Evolutionary conservation across 2,888 invertebrate genomes (phyloP).

Genomic region (Heliconius aoede): DNA sequence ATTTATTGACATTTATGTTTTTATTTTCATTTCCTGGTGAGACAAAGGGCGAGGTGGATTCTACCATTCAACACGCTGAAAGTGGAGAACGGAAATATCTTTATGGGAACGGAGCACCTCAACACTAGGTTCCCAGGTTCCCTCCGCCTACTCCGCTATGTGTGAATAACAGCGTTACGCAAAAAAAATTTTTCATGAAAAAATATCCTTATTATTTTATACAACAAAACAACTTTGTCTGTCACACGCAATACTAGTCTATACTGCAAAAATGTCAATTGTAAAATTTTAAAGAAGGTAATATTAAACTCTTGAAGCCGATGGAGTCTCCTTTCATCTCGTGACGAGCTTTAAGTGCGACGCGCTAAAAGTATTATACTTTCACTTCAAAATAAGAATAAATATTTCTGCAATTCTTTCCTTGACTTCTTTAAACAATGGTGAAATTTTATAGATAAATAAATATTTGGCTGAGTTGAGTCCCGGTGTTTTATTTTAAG

Average conservation of each 20-base stretch:
- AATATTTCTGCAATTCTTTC: constrained; percentile 1
- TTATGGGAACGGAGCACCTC: too few relatives aligned
- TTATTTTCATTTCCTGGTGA: too few relatives aligned
- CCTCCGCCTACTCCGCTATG: too few relatives aligned
- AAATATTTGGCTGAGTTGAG: not conserved
- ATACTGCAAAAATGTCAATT: not conserved
- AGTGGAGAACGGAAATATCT: too few relatives aligned
- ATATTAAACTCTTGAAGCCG: constrained; percentile 19
- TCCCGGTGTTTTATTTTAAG: too few relatives aligned
- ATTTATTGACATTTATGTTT: too few relatives aligned
- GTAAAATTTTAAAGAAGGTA: constrained; percentile 4
- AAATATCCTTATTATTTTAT: not conserved
- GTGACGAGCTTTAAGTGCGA: constrained; percentile 19
- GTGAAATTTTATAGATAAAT: not conserved
- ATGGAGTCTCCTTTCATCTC: constrained; percentile 19
- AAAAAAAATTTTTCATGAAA: too few relatives aligned
- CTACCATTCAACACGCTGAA: too few relatives aligned
- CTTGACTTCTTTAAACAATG: not conserved
- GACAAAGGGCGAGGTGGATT: too few relatives aligned
- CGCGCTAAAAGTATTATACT: constrained; percentile 17
- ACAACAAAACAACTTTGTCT: not conserved
- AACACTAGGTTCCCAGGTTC: too few relatives aligned
- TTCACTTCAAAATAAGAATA: constrained; percentile 12
- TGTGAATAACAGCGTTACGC: too few relatives aligned
- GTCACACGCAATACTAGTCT: not conserved